Evolutionary conservation across 2,888 invertebrate species (phyloP).

Genomic region (Microctonus brassicae): DNA sequence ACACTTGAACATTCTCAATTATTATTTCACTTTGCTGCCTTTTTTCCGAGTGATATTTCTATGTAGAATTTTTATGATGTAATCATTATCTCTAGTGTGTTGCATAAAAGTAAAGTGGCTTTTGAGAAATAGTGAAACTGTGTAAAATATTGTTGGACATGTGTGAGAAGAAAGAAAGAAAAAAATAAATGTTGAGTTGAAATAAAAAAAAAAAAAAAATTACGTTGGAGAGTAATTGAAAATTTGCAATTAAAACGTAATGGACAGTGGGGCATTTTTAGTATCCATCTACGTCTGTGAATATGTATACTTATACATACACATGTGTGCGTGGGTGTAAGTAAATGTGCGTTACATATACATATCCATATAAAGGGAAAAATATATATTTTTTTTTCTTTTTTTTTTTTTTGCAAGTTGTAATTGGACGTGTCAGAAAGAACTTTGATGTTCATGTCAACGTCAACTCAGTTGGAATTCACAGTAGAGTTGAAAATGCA

Average conservation of each 20-base stretch:
- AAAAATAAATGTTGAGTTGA: background rate
- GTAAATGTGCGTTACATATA: background rate
- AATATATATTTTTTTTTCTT: background rate
- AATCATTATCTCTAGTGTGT: background rate
- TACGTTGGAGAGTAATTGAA: conserved; percentile 26
- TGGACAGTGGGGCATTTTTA: conserved; percentile 24
- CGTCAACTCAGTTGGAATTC: conserved; percentile 16
- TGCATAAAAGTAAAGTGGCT: background rate
- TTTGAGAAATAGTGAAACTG: background rate
- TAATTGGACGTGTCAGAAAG: conserved; percentile 31
- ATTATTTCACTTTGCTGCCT: background rate
- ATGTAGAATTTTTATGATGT: background rate
- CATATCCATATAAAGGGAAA: background rate
- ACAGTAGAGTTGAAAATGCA: conserved; percentile 23
- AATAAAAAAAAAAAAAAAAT: background rate
- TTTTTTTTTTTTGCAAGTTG: background rate
- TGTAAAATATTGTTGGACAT: background rate
- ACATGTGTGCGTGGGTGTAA: background rate
- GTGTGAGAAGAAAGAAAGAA: background rate
- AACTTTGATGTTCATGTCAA: conserved; percentile 33
- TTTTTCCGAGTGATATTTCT: background rate
- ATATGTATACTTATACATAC: too few relatives aligned
- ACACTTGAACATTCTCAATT: background rate
- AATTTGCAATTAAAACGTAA: conserved; percentile 34
- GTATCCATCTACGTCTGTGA: background rate